phyloP scores from a whole-genome alignment of 53 echinoderm and acorn worm genomes.

The Luidia sarsii region DNA sequence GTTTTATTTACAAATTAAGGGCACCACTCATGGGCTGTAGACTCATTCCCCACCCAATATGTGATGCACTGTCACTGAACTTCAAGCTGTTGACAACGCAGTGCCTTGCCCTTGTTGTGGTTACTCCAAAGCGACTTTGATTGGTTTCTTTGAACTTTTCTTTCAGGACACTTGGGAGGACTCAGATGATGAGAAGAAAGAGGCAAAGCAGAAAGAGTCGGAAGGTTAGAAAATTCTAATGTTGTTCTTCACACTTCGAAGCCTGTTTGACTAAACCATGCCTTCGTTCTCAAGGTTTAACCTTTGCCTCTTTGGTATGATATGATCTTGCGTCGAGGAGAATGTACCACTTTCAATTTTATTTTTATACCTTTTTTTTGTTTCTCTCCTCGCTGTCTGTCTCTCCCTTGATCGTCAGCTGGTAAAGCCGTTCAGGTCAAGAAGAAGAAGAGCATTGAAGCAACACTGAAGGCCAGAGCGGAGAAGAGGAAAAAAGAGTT shows the following conservation, averaged over 20 bases:
- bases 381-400: neutral
- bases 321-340: neutral
- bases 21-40: too few relatives aligned
- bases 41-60: too few relatives aligned
- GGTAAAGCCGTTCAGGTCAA: constrained; percentile 86
- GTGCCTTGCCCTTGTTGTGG: too few relatives aligned
- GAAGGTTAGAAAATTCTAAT: too few relatives aligned
- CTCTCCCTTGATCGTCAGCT: neutral
- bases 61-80: too few relatives aligned
- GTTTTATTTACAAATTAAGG: too few relatives aligned
- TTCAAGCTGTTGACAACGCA: too few relatives aligned
- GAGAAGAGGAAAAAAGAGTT: constrained; percentile 81
- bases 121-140: too few relatives aligned
- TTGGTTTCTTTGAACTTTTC: neutral
- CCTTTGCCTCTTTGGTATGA: neutral
- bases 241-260: too few relatives aligned
- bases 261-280: too few relatives aligned
- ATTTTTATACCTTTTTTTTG: neutral
- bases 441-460: constrained; percentile 85
- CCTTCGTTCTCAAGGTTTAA: too few relatives aligned
- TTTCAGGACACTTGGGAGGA: constrained; percentile 59
- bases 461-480: constrained; percentile 71
- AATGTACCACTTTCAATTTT: neutral
- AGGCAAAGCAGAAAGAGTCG: neutral
- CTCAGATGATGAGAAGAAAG: constrained; percentile 60